phyloP scores from a whole-genome alignment of 2,888 invertebrate genomes.

The Drosophila monieri region DNA sequence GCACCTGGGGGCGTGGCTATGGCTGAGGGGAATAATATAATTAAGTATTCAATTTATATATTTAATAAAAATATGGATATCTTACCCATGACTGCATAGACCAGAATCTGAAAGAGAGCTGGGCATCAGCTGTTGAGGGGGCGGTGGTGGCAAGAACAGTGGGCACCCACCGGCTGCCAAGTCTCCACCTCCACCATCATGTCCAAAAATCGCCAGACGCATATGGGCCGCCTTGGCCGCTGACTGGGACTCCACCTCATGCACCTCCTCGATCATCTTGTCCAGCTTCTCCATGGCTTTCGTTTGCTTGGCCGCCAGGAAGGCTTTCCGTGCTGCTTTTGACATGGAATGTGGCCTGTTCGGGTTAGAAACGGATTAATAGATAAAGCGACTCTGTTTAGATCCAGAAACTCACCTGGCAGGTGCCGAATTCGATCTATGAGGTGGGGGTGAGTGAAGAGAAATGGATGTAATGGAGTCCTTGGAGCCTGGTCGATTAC shows the following conservation, averaged over 20 bases:
- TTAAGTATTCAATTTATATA: neutral
- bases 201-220: conserved; percentile 65
- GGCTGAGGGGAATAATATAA: conserved; percentile 32
- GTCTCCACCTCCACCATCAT: conserved; percentile 58
- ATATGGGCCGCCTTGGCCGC: conserved; percentile 76
- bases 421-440: conserved; percentile 74
- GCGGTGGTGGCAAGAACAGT: conserved; percentile 77
- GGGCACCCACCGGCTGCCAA: conserved; percentile 73
- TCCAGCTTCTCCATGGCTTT: conserved; percentile 84
- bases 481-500: conserved; percentile 57
- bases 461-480: conserved; percentile 75
- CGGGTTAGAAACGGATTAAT: neutral
- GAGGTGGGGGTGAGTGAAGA: conserved; percentile 72
- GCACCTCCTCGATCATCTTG: conserved; percentile 84
- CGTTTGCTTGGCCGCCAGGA: conserved; percentile 82
- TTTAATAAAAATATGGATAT: neutral
- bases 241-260: conserved; percentile 81
- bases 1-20: conserved; percentile 68
- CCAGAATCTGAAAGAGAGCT: conserved; percentile 82
- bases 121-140: conserved; percentile 70
- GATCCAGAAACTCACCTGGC: conserved; percentile 45
- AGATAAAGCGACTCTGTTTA: neutral
- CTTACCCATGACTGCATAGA: conserved; percentile 82
- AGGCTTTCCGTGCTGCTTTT: conserved; percentile 81
- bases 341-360: conserved; percentile 72